Base-by-base conservation (phyloP, 2,113 vertebrate genomes). In the Aspidoscelis tigris region DNA sequence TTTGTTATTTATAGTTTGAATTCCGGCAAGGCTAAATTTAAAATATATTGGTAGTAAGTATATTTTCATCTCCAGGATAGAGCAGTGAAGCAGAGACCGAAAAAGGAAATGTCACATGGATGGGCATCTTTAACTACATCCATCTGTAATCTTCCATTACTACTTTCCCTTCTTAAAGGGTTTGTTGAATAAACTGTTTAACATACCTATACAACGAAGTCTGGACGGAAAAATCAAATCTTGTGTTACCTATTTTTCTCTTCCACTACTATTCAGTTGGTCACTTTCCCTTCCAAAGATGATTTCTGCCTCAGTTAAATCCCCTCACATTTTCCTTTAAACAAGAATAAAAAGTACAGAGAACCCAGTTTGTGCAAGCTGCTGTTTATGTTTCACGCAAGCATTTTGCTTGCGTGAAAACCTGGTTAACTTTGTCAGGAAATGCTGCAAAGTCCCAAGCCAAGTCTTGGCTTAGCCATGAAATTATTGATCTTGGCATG, bases 1-100 rank as follows among this genome's bases (percentile, higher is more conserved):
- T 73, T 84, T 74, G 77, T 74, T 85, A 74, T 80, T 80, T 85
- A 80, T 74, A 85, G 83, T 65, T 85, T 74, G 68, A 74, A 80
- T 85, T 72, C 70, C 77, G 2, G 26, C 11, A 66, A 74, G 77
- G 43, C 70, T 55, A 66, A 74, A 53, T 85, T 85, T 85, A 79
- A 84, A 85, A 68, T 80, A 85, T 68, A 80, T 66, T 78, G 58
- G 77, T 55, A 65, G 58, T 68, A 72, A 72, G 41, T 47, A 39
- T 79, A 53, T 79, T 85, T 74, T 78, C 70, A 79, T 80, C 44
- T 9, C 83, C 70, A 78, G 72, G 58, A 53, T 74, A 53, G 58
- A 80, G 61, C 74, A 70, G 26, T 11, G 12, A 74, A 41, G 50
- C 39, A 33, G 44, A 80, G 70, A 74, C 76, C 83, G 33, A 85